Evolutionary conservation across 2,888 invertebrate species (phyloP).

Genomic region (Agrochola macilenta): DNA sequence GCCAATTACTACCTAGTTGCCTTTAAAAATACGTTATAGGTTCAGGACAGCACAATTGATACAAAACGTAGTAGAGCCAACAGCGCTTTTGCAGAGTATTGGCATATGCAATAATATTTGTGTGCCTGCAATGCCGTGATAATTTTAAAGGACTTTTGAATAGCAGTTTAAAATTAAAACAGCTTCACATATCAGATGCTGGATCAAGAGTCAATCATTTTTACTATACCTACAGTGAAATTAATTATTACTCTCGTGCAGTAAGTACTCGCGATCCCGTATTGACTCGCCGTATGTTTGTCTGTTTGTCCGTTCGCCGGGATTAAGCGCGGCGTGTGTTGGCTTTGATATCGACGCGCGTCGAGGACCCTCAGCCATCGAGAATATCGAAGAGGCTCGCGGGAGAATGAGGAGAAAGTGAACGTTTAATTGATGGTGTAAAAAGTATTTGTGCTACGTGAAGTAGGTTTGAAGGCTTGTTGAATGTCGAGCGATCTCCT

Average conservation of each 20-base stretch:
- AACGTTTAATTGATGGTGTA: slow-evolving; percentile 1
- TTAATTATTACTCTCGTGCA: slow-evolving; percentile 53
- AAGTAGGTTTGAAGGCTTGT: background rate
- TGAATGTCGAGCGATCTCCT: background rate
- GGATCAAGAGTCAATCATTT: too few species aligned
- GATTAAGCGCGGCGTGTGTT: slow-evolving; percentile 69
- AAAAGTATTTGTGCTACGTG: background rate
- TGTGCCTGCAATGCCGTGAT: background rate
- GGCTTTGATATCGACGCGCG: slow-evolving; percentile 67
- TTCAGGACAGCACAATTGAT: background rate
- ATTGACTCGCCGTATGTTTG: slow-evolving; percentile 59
- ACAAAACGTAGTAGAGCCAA: background rate
- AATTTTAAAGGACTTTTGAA: background rate
- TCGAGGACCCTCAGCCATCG: slow-evolving; percentile 34
- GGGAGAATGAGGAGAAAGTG: slow-evolving; percentile 1
- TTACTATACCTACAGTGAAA: background rate
- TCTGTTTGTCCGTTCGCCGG: slow-evolving; percentile 66
- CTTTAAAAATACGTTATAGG: background rate
- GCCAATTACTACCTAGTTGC: background rate
- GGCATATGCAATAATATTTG: background rate
- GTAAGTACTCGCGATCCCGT: slow-evolving; percentile 41
- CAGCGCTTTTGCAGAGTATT: background rate
- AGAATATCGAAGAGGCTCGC: slow-evolving; percentile 24
- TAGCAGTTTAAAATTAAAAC: background rate
- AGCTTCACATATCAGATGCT: background rate